These are phyloP conservation scores for Zaprionus lachaisei DNA, from an alignment of 1,140 invertebrate species.

Conservation along the genomic window DNA sequence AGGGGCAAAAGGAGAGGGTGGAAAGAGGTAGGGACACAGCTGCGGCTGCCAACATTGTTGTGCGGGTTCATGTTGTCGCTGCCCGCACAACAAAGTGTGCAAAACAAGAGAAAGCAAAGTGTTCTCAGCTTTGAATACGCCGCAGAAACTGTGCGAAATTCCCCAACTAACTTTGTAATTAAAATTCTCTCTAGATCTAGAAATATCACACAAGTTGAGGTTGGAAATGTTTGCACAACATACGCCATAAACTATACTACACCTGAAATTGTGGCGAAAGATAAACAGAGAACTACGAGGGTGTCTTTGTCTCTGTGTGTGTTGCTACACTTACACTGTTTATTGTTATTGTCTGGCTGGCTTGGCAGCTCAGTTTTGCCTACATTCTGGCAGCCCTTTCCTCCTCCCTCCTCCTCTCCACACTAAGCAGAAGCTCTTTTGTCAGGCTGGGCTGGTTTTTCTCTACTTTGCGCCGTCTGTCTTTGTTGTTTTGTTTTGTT, in stretches of 20 bases:
- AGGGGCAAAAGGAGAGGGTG: not conserved
- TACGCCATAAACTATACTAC: slow-evolving; percentile 34
- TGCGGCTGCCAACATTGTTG: slow-evolving; percentile 15
- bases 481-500: slow-evolving; percentile 15
- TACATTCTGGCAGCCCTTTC: not conserved
- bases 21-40: not conserved
- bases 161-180: not conserved
- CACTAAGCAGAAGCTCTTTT: slow-evolving; percentile 42
- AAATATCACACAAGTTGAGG: not conserved
- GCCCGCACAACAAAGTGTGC: slow-evolving; percentile 1
- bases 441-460: slow-evolving; percentile 42
- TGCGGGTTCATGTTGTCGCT: slow-evolving; percentile 12
- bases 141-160: slow-evolving; percentile 5
- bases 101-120: not conserved
- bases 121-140: slow-evolving; percentile 19
- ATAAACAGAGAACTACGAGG: slow-evolving; percentile 43
- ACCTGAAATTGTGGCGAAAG: slow-evolving; percentile 24
- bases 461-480: slow-evolving; percentile 6
- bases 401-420: not conserved
- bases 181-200: not conserved
- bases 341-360: slow-evolving; percentile 56
- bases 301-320: not conserved
- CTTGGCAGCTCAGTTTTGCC: slow-evolving; percentile 19
- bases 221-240: not conserved
- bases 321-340: slow-evolving; percentile 46